Base-by-base conservation (phyloP, 2,797 vertebrate genomes). In the Enteromius thamalakanensis region DNA sequence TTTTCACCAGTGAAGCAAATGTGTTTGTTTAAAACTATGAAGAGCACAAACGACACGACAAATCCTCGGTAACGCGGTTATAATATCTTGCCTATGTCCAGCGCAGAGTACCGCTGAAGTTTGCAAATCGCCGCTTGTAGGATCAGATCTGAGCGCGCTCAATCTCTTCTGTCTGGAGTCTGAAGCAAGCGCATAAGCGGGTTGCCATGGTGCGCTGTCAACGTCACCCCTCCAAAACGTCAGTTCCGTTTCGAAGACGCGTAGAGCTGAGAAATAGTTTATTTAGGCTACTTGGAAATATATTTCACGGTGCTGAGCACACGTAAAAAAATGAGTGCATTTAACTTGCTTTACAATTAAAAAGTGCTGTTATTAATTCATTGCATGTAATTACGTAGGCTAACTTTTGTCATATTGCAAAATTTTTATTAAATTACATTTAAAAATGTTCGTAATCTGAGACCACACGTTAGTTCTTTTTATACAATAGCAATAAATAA, bases 131-230 rank as follows among this genome's bases (percentile, higher is more conserved):
- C 45, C 55, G 17, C 9, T 64, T 47, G 40, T 47, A 42, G 34
- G 12, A 42, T 40, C 14, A 0, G 32, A 26, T 45, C 42, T 3
- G 17, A 8, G 51, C 40, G 23, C 2, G 76, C 23, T 11, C 23
- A 29, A 37, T 14, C 60, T 65, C 60, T 47, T 62, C 68, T 37
- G 67, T 32, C 37, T 21, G 6, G 23, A 71, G 32, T 19, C 75
- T 17, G 26, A 42, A 29, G 49, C 53, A 6, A 70, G 84, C 34
- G 58, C 55, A 42, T n/a, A 71, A 32, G 19, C 40, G 47, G 53
- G 88, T 89, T 89, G 80, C 87, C 82, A 87, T 87, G 86, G 83
- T 81, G 74, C 55, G 32, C 32, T 14, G 49, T 37, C 37, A 42
- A 87, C 86, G 87, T 84, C 87, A 83, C 26, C 4, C 4, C 1